Base-by-base conservation (phyloP, 2,797 vertebrate species). In the Girardinus metallicus region DNA sequence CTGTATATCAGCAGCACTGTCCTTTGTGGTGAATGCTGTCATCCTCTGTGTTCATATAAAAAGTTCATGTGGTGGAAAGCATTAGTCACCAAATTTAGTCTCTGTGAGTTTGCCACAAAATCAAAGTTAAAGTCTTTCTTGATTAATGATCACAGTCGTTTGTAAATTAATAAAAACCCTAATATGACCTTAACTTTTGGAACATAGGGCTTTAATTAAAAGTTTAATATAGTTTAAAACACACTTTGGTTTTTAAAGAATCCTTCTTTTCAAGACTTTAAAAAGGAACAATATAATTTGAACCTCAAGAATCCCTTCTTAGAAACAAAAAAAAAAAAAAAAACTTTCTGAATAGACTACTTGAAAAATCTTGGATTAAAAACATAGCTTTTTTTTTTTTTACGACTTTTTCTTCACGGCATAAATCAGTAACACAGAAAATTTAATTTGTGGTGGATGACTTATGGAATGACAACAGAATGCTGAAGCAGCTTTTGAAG, bases 381-480 rank as follows among this genome's bases (percentile, higher is more conserved):
- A 84, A 86, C 46, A 49, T 74, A 83, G 80, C 15, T 13, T 44
- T 43, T 12, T 11, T 46, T 18, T 47, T 79, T 92, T 89, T 87
- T 83, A 85, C 51, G 77, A 75, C 66, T 85, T 91, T 93, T 92
- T 91, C 87, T 87, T 83, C 83, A 90, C 70, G 49, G 89, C 80
- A 91, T 95, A 94, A 95, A 95, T 95, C 92, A 95, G 82, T 87
- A 88, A 88, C 89, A 86, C 80, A 87, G 84, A 93, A 91, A 91
- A 94, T 93, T 90, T 87, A 86, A 92, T 95, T 94, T 92, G 93
- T 88, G 88, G 90, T 79, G 71, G 81, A 90, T 93, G 94, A 95
- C 92, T 95, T 94, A 95, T 94, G 91, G 92, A 93, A 94, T 86
- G 92, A 94, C 92, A 91, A 93, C 89, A 92, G 88, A 92, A 84